These are phyloP conservation scores for Leptogaster cylindrica DNA, from an alignment of 2,888 invertebrate species.

Conservation along the genomic window DNA sequence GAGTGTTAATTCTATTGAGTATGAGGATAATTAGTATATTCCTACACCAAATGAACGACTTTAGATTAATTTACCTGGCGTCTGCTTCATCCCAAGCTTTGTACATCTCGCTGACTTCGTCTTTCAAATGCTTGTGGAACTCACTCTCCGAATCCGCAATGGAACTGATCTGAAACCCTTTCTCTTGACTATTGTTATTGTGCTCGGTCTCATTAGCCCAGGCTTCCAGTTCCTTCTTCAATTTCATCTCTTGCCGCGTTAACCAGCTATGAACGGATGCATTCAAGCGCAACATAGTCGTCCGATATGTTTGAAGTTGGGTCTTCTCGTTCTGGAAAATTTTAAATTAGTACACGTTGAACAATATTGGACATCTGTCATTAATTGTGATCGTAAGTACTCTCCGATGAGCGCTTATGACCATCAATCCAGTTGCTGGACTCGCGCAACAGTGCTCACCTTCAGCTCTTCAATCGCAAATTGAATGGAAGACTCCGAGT, in stretches of 20 bases:
- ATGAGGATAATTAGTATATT: constrained; percentile 21
- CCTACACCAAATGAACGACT: neutral
- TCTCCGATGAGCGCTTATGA: too few species aligned
- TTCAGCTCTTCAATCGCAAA: constrained; percentile 60
- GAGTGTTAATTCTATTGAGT: constrained; percentile 71
- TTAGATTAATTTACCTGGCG: constrained; percentile 66
- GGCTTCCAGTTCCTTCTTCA: constrained; percentile 56
- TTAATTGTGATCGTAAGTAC: neutral
- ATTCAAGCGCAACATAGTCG: constrained; percentile 62
- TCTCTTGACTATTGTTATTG: constrained; percentile 45
- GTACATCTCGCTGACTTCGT: constrained; percentile 74
- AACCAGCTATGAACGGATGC: constrained; percentile 63
- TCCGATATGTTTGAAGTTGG: constrained; percentile 60
- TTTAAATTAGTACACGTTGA: too few species aligned
- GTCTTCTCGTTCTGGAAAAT: constrained; percentile 58
- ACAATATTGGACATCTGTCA: constrained; percentile 2
- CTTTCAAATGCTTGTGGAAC: constrained; percentile 66
- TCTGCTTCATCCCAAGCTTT: constrained; percentile 73
- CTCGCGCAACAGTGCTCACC: constrained; percentile 51
- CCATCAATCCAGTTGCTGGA: too few species aligned
- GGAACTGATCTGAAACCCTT: constrained; percentile 50
- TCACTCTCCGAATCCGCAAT: constrained; percentile 59
- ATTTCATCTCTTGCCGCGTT: constrained; percentile 60
- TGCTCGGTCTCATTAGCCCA: constrained; percentile 52
- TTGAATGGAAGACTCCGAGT: constrained; percentile 61